phyloP scores from a whole-genome alignment of 2,888 invertebrate genomes.

The Harpalus rubripes region DNA sequence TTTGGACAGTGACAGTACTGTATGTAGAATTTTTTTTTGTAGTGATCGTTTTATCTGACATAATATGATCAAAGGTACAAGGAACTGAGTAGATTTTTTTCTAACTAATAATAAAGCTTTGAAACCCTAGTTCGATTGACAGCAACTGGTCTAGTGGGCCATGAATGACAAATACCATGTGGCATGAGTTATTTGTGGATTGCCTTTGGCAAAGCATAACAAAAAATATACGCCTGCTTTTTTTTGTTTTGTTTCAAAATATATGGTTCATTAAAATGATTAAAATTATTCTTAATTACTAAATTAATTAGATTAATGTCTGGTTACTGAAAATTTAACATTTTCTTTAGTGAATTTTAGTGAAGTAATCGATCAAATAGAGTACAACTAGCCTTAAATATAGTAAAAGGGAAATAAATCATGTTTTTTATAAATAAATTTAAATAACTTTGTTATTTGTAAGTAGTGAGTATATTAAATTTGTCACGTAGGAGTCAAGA shows the following conservation, averaged over 20 bases:
- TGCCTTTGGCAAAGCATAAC: conserved; percentile 50
- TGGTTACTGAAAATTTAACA: conserved; percentile 26
- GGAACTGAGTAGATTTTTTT: conserved; percentile 28
- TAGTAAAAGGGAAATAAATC: background rate
- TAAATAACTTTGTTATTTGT: conserved; percentile 7
- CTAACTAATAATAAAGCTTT: conserved; percentile 32
- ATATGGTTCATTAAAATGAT: conserved; percentile 45
- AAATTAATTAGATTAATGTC: conserved; percentile 50
- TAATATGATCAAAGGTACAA: conserved; percentile 25
- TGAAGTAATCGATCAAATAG: conserved; percentile 23
- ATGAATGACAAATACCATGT: conserved; percentile 61
- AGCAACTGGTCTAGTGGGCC: conserved; percentile 51
- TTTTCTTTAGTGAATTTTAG: conserved; percentile 25
- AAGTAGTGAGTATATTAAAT: conserved; percentile 38
- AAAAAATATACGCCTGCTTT: conserved; percentile 30
- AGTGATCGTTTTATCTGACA: background rate
- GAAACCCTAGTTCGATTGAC: conserved; percentile 49
- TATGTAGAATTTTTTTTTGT: too few species aligned
- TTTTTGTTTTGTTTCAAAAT: conserved; percentile 32
- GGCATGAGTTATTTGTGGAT: conserved; percentile 56
- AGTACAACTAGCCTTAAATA: background rate
- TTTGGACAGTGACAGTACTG: too few species aligned
- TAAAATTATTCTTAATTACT: conserved; percentile 38
- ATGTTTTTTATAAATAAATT: conserved; percentile 21
- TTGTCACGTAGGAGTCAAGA: conserved; percentile 11